Percentiles rank a stretch among this genome's conserved stretches.
These are phyloP conservation scores for Phyllotreta striolata DNA, from an alignment of 2,888 invertebrate species.

Conservation along the genomic window DNA sequence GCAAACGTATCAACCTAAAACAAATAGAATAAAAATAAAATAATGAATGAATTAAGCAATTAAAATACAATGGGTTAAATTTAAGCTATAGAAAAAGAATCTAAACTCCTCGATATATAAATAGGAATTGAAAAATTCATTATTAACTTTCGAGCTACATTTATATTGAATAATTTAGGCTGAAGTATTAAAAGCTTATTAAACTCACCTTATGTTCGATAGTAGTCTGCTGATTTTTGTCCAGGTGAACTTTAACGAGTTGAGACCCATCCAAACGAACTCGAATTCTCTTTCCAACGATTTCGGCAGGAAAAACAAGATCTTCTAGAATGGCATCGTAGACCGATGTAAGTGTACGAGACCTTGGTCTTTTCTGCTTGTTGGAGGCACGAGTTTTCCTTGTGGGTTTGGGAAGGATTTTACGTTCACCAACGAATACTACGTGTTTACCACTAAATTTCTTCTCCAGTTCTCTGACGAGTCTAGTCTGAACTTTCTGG, in stretches of 20 bases:
- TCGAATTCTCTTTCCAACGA: slow-evolving; percentile 97
- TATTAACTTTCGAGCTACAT: neutral
- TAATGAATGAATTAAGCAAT: too few species aligned
- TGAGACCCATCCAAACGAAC: slow-evolving; percentile 96
- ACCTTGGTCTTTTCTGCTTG: slow-evolving; percentile 80
- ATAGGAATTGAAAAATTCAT: neutral
- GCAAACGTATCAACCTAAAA: slow-evolving; percentile 96
- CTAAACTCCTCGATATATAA: slow-evolving; percentile 3
- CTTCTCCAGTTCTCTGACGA: slow-evolving; percentile 98
- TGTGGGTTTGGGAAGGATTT: slow-evolving; percentile 97
- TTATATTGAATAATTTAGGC: neutral
- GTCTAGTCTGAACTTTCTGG: slow-evolving; percentile 96
- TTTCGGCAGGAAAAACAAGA: slow-evolving; percentile 98
- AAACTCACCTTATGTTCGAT: slow-evolving; percentile 94
- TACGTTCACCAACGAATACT: slow-evolving; percentile 96
- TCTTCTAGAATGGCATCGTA: slow-evolving; percentile 98
- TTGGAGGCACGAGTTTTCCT: slow-evolving; percentile 87
- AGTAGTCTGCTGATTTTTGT: slow-evolving; percentile 98
- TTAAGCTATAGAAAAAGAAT: neutral
- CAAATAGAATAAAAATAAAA: slow-evolving; percentile 32
- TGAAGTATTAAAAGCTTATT: neutral
- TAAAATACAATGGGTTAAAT: neutral
- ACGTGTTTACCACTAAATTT: slow-evolving; percentile 99
- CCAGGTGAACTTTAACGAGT: slow-evolving; percentile 96
- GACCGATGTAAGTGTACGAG: slow-evolving; percentile 93